Base-by-base conservation (phyloP, 1,140 invertebrate genomes). In the Carcinoscorpius rotundicauda region DNA sequence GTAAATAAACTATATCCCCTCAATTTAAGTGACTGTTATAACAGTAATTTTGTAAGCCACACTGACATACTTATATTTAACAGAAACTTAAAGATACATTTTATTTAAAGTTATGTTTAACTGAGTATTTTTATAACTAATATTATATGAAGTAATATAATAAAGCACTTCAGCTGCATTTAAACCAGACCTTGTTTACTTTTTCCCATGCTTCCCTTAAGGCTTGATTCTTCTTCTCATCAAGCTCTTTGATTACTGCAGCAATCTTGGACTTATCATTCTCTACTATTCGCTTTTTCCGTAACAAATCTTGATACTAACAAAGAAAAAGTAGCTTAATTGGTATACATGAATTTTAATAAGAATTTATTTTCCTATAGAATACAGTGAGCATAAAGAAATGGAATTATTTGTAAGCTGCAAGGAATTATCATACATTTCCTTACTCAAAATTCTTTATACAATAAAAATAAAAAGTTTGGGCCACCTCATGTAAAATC, bases 171-270 rank as follows among this genome's bases (percentile, higher is more conserved):
- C 29, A 29, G 29, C 29, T 29, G 29, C 29, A 29, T 29, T 29
- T 29, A 29, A 29, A 1, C 29, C n/a, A 49, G 71, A 79, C 78
- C 70, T 76, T 79, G 64, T 78, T 77, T 61, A 85, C 78, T 73
- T 89, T 85, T 70, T 86, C 82, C 81, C 89, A 93, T 4, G 94
- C 93, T 67, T 84, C 81, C 55, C 84, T 77, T 29, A 98, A 76
- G 4, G 88, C 87, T 69, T 84, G 81, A 69, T 87, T 86, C 75
- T 97, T 97, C 78, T 94, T 91, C 70, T 88, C 84, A 75, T 98
- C 94, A 70, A 97, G 79, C 72, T 93, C 87, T 52, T 82, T 79
- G 71, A 98, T 96, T 9, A 93, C 87, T 62, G 84, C 81, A 53
- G 86, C 81, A 64, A 98, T 86, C 73, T 89, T 90, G 9, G 82